Percentiles rank a stretch among this genome's conserved stretches.
phyloP scores from a whole-genome alignment of 2,888 invertebrate genomes.

The Hirtodrosophila duncani region DNA sequence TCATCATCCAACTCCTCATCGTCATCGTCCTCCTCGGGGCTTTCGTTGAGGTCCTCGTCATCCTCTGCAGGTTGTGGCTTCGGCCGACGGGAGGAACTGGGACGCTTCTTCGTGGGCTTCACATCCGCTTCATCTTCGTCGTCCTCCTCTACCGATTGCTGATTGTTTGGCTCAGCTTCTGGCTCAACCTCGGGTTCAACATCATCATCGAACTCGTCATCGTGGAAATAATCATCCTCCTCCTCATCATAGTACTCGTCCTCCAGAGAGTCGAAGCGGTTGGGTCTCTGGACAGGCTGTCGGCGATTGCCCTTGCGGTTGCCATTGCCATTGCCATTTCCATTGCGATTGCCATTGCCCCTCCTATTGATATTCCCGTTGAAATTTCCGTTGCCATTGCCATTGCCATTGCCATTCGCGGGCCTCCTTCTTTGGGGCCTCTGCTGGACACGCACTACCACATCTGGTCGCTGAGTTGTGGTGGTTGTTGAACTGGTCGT shows the following conservation, averaged over 20 bases:
- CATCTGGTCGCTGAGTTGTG: constrained; percentile 64
- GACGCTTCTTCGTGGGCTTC: constrained; percentile 43
- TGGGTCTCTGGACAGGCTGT: constrained; percentile 50
- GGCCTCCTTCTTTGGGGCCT: constrained; percentile 47
- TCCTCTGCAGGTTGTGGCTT: constrained; percentile 4
- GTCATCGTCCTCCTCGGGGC: constrained; percentile 35
- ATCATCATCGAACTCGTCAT: constrained; percentile 40
- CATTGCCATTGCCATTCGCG: constrained; percentile 31
- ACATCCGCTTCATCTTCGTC: constrained; percentile 1
- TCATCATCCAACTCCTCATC: constrained; percentile 37
- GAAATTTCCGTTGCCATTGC: constrained; percentile 31
- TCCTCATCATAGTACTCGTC: constrained; percentile 56
- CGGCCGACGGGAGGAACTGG: constrained; percentile 18
- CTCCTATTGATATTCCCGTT: constrained; percentile 14
- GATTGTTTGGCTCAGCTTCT: constrained; percentile 15
- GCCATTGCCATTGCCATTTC: constrained; percentile 34
- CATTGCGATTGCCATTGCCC: constrained; percentile 22
- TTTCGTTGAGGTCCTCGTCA: constrained; percentile 32
- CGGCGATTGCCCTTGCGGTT: constrained; percentile 34
- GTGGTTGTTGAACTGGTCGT: constrained; percentile 38
- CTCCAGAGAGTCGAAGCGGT: constrained; percentile 53
- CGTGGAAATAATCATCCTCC: constrained; percentile 40
- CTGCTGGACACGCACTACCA: constrained; percentile 70
- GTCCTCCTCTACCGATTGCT: constrained; percentile 7
- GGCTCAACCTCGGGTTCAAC: constrained; percentile 20